Evolutionary conservation across 2,888 invertebrate genomes (phyloP), one percentile per base, ranked within the genome.

Genomic region (Argyra leucocephala): DNA sequence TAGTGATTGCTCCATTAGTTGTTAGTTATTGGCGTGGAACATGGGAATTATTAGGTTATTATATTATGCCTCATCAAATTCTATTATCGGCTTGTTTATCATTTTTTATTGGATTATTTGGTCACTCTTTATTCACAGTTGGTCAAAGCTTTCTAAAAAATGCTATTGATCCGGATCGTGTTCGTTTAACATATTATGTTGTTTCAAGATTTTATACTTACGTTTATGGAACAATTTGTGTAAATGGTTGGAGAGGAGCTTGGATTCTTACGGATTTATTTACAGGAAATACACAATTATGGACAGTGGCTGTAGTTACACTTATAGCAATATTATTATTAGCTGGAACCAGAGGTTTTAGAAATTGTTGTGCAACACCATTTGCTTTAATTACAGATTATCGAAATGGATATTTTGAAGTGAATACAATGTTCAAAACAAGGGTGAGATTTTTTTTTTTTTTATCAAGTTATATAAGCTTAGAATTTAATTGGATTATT

Each of bases 21-120:
- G 90, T 93, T 66, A 85, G 88, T 69, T 92, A 91, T 78, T 93
- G 93, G 93, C 84, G 93, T 69, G 90, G 91, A 69, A 89, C 90
- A 62, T 93, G 93, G 92, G 85, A 85, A 61, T 82, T 93, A 63
- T 86, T 90, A 83, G 89, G 87, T 74, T 76, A 85, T 64, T 86
- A 89, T 76, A 83, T 92, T 66, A 84, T 86, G 70, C 88, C 91
- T 0, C 80, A 82, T 0, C 78, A 85, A 66, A 78, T 80, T 6
- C 79, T 85, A 5, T 72, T 82, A 61, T 90, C 90, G 72, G 86
- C 88, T 22, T 80, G 86, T 64, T 81, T 84, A 48, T 91, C 91
- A 70, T 83, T 89, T 65, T 76, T 82, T 2, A 84, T 91, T 71
- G 92, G 92, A 24, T 82, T 89, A 71, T 75, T 83, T 71, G 89